These are phyloP conservation scores for Gambusia holbrooki DNA, from an alignment of 2,113 vertebrate species.

Conservation along the genomic window DNA sequence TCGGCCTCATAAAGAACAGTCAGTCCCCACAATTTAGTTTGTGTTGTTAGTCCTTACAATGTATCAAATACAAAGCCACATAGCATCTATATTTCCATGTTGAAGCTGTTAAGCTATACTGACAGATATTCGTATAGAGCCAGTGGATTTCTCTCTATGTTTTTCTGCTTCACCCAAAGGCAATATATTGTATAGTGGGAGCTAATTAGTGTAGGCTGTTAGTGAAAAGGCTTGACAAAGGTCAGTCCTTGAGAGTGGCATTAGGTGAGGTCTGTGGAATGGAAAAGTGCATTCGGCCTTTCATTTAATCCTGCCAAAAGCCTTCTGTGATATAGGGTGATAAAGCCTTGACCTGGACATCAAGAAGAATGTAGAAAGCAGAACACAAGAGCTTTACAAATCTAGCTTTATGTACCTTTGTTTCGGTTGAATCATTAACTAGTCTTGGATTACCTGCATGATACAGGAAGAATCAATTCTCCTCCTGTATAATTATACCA, in stretches of 20 bases:
- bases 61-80: not conserved
- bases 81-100: not conserved
- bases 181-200: conserved; percentile 25
- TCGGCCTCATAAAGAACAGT: too few species aligned
- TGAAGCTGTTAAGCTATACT: not conserved
- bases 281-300: conserved; percentile 50
- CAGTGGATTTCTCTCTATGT: not conserved
- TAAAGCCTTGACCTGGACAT: conserved; percentile 49
- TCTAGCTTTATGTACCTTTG: conserved; percentile 42
- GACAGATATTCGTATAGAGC: not conserved
- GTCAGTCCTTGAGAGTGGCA: conserved; percentile 64
- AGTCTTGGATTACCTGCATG: conserved; percentile 71
- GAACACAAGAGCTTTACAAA: conserved; percentile 24
- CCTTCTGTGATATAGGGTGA: conserved; percentile 62
- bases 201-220: conserved; percentile 63
- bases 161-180: conserved; percentile 21
- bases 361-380: conserved; percentile 26
- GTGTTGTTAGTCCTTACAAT: too few species aligned
- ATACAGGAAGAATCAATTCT: conserved; percentile 71
- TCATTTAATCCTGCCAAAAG: conserved; percentile 56
- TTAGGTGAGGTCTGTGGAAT: conserved; percentile 44
- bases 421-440: conserved; percentile 63
- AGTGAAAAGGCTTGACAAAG: conserved; percentile 44
- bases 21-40: too few species aligned
- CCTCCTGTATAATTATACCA: conserved; percentile 69